Evolutionary conservation across 2,797 vertebrate genomes (phyloP).

Genomic region (Sebastes paucispinis): DNA sequence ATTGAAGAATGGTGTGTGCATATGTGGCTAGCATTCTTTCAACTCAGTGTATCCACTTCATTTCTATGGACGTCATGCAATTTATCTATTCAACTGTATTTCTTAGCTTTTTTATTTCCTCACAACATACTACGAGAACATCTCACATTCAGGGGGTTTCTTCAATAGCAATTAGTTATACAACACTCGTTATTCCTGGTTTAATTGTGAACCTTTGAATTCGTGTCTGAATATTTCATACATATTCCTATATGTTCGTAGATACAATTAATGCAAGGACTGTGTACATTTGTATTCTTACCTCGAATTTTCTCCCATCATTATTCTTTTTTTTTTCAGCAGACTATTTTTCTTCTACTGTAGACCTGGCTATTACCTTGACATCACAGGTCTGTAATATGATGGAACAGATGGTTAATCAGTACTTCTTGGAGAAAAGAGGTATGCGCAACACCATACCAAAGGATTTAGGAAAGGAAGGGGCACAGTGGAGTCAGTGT

Average conservation of each 20-base stretch:
- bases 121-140: constrained; percentile 64
- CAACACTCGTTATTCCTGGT: background rate
- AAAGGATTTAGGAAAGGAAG: background rate
- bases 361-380: background rate
- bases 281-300: no score
- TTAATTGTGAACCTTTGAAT: background rate
- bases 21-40: constrained; percentile 65
- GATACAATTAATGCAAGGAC: background rate
- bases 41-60: constrained; percentile 65
- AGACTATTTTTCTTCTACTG: background rate
- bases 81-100: constrained; percentile 83
- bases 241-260: background rate
- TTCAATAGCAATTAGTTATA: constrained; percentile 75
- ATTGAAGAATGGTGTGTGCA: constrained; percentile 58
- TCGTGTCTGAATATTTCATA: background rate
- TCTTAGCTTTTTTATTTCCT: constrained; percentile 74
- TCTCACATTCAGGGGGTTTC: constrained; percentile 69
- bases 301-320: no score
- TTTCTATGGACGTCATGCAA: constrained; percentile 75
- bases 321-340: no score
- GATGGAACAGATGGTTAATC: background rate
- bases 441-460: background rate
- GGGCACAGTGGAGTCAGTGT: background rate
- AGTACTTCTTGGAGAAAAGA: background rate
- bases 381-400: background rate